Evolutionary conservation across 2,113 vertebrate genomes (phyloP).

Genomic region (Rhadina sibilatrix): DNA sequence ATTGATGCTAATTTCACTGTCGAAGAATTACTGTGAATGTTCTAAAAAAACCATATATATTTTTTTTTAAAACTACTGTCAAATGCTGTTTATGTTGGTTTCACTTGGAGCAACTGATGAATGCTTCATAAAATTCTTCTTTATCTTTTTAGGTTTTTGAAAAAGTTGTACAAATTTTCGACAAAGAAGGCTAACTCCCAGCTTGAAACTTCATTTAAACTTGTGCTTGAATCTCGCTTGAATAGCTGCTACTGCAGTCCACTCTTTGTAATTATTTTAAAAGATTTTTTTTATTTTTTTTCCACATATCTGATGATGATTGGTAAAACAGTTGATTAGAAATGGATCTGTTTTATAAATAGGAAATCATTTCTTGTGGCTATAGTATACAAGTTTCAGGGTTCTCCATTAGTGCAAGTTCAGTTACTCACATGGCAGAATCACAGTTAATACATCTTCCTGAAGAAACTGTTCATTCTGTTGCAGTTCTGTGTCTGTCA

Average conservation of each 20-base stretch:
- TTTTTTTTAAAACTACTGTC: neutral
- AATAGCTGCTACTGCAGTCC: slow-evolving; percentile 73
- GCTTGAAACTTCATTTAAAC: slow-evolving; percentile 38
- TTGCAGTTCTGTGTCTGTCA: slow-evolving; percentile 25
- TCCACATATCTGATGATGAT: slow-evolving; percentile 61
- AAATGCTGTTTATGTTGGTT: neutral
- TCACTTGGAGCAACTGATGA: neutral
- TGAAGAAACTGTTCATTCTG: slow-evolving; percentile 8
- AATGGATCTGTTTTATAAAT: slow-evolving; percentile 41
- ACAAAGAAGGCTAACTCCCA: slow-evolving; percentile 83
- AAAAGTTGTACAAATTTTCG: slow-evolving; percentile 88
- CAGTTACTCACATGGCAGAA: slow-evolving; percentile 54
- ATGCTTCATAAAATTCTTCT: neutral
- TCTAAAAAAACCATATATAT: neutral
- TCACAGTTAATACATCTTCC: neutral
- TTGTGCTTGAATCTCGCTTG: slow-evolving; percentile 77
- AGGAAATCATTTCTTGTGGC: slow-evolving; percentile 26
- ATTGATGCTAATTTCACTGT: neutral
- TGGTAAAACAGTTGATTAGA: slow-evolving; percentile 61
- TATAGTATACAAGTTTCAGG: slow-evolving; percentile 19
- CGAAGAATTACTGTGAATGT: neutral
- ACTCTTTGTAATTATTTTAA: slow-evolving; percentile 70
- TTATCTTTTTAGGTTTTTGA: slow-evolving; percentile 85
- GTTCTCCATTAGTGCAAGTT: slow-evolving; percentile 38
- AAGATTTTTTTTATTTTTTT: slow-evolving; percentile 35